Conservation (phyloP, 2,888 invertebrate species). For the Amphipyra berbera region DNA sequence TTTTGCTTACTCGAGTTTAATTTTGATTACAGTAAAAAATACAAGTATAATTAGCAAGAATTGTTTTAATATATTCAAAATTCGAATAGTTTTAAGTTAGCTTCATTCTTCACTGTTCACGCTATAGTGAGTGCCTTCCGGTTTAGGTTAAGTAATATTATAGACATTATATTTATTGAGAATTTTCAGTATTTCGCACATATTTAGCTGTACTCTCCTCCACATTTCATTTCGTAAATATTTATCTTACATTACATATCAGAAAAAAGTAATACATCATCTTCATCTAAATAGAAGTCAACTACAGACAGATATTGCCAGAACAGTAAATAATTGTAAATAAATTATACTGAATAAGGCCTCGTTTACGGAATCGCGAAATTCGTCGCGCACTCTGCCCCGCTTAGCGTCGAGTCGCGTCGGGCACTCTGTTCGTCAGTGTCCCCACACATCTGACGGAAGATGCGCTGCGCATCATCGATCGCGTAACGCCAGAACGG, state of each 20-base stretch:
- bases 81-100: slow-evolving; percentile 1
- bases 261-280: slow-evolving; percentile 22
- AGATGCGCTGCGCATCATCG: too few species aligned
- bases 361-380: too few species aligned
- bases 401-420: too few species aligned
- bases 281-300: not conserved
- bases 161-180: slow-evolving; percentile 42
- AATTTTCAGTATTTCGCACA: slow-evolving; percentile 45
- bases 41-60: not conserved
- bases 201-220: slow-evolving; percentile 5
- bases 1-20: not conserved
- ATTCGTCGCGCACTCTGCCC: too few species aligned
- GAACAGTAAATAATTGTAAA: too few species aligned
- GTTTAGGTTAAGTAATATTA: slow-evolving; percentile 44
- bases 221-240: slow-evolving; percentile 8
- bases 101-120: slow-evolving; percentile 14
- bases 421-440: too few species aligned
- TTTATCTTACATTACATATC: slow-evolving; percentile 32
- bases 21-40: not conserved
- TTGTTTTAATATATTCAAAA: slow-evolving; percentile 1
- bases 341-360: too few species aligned
- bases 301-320: too few species aligned
- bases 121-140: slow-evolving; percentile 47
- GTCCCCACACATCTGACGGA: too few species aligned
- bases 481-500: too few species aligned